These are phyloP conservation scores for Rhinolophus sinicus DNA, from an alignment of 2,113 vertebrate species.

Conservation along the genomic window DNA sequence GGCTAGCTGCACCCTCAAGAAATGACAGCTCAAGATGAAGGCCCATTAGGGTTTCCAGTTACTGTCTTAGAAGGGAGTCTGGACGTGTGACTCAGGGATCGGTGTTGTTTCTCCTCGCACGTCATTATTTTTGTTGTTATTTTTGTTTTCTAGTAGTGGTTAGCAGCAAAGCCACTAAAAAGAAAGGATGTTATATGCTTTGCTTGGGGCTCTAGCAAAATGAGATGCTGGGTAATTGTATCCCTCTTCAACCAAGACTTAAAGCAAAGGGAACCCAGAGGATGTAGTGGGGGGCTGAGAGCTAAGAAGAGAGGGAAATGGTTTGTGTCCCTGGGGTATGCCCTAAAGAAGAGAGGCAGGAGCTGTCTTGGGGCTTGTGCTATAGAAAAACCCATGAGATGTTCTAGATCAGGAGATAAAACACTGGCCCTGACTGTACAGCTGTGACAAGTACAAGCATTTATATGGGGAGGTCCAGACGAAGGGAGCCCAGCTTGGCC, in stretches of 20 bases:
- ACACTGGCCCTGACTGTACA: background rate
- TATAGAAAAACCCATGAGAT: background rate
- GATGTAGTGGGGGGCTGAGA: background rate
- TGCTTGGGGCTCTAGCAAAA: slow-evolving; percentile 9
- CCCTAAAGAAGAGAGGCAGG: background rate
- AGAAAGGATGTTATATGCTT: background rate
- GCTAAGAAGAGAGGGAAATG: background rate
- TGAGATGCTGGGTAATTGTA: background rate
- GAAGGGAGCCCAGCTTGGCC: background rate
- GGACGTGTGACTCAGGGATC: background rate
- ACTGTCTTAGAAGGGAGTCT: background rate
- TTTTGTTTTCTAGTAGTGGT: background rate
- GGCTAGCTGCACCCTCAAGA: background rate
- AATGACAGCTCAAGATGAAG: background rate
- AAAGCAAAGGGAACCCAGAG: background rate
- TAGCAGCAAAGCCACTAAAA: background rate
- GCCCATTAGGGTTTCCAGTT: background rate
- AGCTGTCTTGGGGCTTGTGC: background rate
- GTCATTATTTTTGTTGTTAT: background rate
- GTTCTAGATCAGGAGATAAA: background rate
- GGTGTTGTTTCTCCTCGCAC: background rate
- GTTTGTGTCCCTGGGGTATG: background rate
- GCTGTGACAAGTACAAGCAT: background rate
- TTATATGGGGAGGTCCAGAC: background rate
- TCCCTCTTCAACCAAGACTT: background rate